Conservation (phyloP, 1,140 invertebrate genomes). For the Schlechtendalia chinensis region DNA sequence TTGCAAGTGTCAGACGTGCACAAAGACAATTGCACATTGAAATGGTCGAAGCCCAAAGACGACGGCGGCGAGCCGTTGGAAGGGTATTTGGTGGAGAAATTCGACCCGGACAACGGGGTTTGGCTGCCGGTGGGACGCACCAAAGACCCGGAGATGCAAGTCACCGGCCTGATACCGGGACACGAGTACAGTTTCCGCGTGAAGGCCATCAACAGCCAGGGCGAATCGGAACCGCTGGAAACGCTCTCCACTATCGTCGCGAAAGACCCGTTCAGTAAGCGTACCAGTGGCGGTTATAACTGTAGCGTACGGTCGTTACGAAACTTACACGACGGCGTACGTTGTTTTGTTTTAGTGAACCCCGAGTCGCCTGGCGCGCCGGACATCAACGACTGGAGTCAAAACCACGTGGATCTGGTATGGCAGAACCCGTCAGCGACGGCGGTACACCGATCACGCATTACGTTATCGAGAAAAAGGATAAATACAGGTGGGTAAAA, state of each 20-base stretch:
- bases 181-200: constrained; percentile 98
- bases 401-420: constrained; percentile 82
- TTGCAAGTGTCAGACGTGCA: constrained; percentile 91
- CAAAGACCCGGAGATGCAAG: constrained; percentile 79
- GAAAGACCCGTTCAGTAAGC: constrained; percentile 94
- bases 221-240: constrained; percentile 94
- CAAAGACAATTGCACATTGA: constrained; percentile 91
- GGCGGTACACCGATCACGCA: constrained; percentile 89
- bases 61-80: constrained; percentile 95
- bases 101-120: constrained; percentile 83
- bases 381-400: constrained; percentile 86
- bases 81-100: constrained; percentile 93
- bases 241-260: constrained; percentile 88
- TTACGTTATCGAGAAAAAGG: constrained; percentile 95
- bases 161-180: constrained; percentile 83
- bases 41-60: constrained; percentile 97
- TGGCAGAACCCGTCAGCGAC: constrained; percentile 81
- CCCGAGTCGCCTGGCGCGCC: constrained; percentile 82
- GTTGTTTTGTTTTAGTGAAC: constrained; percentile 60
- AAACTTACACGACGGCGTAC: not conserved
- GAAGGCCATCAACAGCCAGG: constrained; percentile 94
- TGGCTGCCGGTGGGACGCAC: constrained; percentile 86
- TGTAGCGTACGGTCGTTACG: constrained; percentile 4
- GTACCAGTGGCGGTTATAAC: constrained; percentile 45
- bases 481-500: constrained; percentile 72